These are phyloP conservation scores for Pitta sordida DNA, from an alignment of 2,113 vertebrate genomes.

Conservation along the genomic window DNA sequence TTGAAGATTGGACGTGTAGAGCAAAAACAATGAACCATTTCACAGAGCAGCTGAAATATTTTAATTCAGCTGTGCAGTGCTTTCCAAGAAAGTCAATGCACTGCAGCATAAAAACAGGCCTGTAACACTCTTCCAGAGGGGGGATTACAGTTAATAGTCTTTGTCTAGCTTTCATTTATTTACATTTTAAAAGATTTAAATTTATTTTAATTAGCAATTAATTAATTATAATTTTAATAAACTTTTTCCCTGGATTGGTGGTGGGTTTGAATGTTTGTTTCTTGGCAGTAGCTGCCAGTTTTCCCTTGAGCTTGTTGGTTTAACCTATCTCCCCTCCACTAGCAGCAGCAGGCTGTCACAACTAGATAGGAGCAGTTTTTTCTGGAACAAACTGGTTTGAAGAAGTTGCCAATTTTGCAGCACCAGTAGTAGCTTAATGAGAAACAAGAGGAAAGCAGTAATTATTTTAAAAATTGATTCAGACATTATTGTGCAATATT, in stretches of 20 bases:
- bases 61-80: conserved; percentile 56
- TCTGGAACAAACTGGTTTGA: conserved; percentile 66
- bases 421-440: conserved; percentile 12
- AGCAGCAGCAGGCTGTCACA: conserved; percentile 49
- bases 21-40: conserved; percentile 40
- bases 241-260: not conserved
- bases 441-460: conserved; percentile 38
- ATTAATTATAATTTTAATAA: not conserved
- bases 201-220: not conserved
- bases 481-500: not conserved
- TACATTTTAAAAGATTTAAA: not conserved
- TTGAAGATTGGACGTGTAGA: not conserved
- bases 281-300: not conserved
- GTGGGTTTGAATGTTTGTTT: not conserved
- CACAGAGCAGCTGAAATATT: conserved; percentile 52
- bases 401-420: conserved; percentile 50
- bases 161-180: conserved; percentile 2
- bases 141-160: conserved; percentile 23
- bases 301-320: conserved; percentile 54
- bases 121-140: conserved; percentile 48
- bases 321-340: conserved; percentile 44
- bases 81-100: conserved; percentile 65
- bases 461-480: conserved; percentile 39
- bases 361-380: conserved; percentile 55
- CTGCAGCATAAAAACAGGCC: conserved; percentile 55